Evolutionary conservation across 2,888 invertebrate genomes (phyloP), one percentile per base, ranked within the genome.

Genomic region (Heteropelma amictum): DNA sequence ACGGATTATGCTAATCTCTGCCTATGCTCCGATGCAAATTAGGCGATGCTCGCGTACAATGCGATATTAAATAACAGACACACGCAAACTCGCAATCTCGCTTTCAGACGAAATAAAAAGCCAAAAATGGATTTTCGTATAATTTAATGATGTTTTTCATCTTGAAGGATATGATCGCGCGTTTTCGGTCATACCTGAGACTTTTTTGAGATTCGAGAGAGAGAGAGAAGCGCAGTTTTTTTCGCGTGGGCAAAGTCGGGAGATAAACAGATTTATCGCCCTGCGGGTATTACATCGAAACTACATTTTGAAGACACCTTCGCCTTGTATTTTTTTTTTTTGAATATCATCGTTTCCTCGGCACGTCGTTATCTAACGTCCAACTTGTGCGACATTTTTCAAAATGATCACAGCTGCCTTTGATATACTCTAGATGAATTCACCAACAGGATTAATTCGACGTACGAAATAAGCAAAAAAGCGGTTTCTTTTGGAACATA

Each of bases 1-100:
- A 86, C 88, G 88, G 88, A 88, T 88, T 89, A 89, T 87, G 89
- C 83, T 89, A 88, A 89, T 88, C 88, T 83, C 83, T 60, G 67
- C 61, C 71, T 74, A 67, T 63, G 72, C 65, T 60, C 53, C 83
- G 84, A 88, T 89, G 88, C 86, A 88, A 87, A 88, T 88, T 85
- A 87, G 86, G 82, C 83, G 82, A 79, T 56, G 64, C 67, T 76
- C 45, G 40, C 58, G 19, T 58, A 64, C 67, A 68, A 69, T 71
- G 71, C 64, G 47, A n/a, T n/a, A n/a, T n/a, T n/a, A n/a, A n/a
- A n/a, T n/a, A n/a, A n/a, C n/a, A n/a, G n/a, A n/a, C n/a, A n/a
- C n/a, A n/a, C n/a, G n/a, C n/a, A n/a, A n/a, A n/a, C n/a, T n/a
- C n/a, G n/a, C n/a, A n/a, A n/a, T n/a, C n/a, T n/a, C n/a, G n/a